These are phyloP conservation scores for Pemphigus obesinymphae DNA, from an alignment of 1,140 invertebrate species.

Conservation along the genomic window DNA sequence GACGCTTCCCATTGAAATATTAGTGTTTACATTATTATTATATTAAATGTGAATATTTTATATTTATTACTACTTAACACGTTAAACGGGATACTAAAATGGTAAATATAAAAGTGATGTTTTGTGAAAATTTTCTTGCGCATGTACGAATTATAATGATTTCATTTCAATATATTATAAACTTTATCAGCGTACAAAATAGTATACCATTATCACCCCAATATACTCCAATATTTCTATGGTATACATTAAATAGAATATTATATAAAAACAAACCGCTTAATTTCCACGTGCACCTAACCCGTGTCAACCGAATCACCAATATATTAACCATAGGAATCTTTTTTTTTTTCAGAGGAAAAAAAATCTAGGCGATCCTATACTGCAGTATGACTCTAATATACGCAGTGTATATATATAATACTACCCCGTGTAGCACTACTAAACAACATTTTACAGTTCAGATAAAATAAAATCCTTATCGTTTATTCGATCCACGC, in stretches of 20 bases:
- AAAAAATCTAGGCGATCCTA: background rate
- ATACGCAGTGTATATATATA: background rate
- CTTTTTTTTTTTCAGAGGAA: background rate
- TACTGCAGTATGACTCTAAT: background rate
- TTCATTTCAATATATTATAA: no score
- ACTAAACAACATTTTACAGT: constrained; percentile 12
- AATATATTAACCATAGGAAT: background rate
- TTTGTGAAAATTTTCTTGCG: no score
- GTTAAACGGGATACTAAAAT: no score
- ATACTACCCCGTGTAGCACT: background rate
- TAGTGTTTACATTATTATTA: no score
- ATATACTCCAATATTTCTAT: no score
- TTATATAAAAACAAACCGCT: background rate
- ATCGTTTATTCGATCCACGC: constrained; percentile 37
- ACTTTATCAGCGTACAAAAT: background rate
- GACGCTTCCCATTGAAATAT: no score
- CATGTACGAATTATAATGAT: no score
- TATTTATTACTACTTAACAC: no score
- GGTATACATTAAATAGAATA: background rate
- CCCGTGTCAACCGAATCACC: background rate
- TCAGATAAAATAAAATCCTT: constrained; percentile 2
- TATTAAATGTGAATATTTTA: no score
- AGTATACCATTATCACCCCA: background rate
- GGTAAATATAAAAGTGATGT: no score
- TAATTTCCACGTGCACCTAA: background rate